Base-by-base conservation (phyloP, 2,888 invertebrate species). In the Mythimna vitellina region DNA sequence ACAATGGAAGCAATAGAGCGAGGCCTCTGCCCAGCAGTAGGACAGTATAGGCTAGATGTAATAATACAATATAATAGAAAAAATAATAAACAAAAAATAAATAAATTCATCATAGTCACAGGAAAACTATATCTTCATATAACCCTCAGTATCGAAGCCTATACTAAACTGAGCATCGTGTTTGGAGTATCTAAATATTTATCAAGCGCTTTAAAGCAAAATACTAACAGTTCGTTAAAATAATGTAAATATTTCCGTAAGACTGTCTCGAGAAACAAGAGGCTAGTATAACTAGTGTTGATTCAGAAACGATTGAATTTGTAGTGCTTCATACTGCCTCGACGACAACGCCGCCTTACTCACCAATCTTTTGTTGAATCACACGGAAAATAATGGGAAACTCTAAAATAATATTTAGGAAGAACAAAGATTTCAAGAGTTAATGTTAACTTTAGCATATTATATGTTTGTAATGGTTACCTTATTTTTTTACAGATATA, bases 151-250 rank as follows among this genome's bases (percentile, higher is more conserved):
- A 49, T 60, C 57, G 46, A 64, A 32, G n/a, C 38, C n/a, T 62
- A 3, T 53, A 65, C 58, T 65, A 51, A 78, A 82, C 25, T 58
- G 73, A 67, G 67, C 79, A 82, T 69, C 66, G 67, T 46, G 71
- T 64, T 81, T 80, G 22, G 42, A 83, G 74, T 81, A 76, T 81
- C 84, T 81, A 82, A 89, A 87, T 88, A 89, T 79, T 87, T 84
- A 86, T 81, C 80, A 84, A 88, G 83, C 81, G 85, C 84, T 87
- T 86, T 84, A 82, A 86, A 84, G 83, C 81, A 84, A 81, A 88
- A 84, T 82, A 82, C 85, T 76, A 83, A 87, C 85, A 83, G 84
- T 86, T 88, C 84, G 85, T 87, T 88, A 87, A 86, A 88, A 86
- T 86, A 86, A 86, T 87, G 86, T 81, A 85, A 89, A 89, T 86